These are phyloP conservation scores for Aldabrachelys gigantea DNA, from an alignment of 2,113 vertebrate genomes.

Conservation along the genomic window DNA sequence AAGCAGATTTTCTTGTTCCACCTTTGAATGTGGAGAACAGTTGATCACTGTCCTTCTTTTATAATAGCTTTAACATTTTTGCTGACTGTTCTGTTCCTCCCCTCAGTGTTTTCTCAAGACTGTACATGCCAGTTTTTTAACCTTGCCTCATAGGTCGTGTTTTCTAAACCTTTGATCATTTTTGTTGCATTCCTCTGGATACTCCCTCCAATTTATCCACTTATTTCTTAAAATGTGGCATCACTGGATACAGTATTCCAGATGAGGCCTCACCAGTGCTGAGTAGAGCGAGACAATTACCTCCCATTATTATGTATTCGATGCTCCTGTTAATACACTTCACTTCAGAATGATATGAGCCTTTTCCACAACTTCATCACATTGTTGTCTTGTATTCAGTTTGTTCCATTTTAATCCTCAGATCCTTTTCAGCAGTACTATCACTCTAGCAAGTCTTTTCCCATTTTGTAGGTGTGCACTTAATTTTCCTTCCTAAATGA, in stretches of 20 bases:
- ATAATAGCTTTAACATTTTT: not conserved
- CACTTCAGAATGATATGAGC: not conserved
- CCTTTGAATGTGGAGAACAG: not conserved
- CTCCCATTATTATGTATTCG: not conserved
- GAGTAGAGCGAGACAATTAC: not conserved
- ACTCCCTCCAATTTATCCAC: not conserved
- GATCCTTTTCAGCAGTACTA: not conserved
- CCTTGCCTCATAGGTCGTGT: not conserved
- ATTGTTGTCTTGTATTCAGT: not conserved
- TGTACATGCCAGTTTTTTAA: not conserved
- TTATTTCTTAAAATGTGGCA: not conserved
- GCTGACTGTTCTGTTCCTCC: not conserved
- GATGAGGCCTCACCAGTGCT: not conserved
- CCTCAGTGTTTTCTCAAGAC: not conserved
- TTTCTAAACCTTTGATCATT: not conserved
- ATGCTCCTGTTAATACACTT: not conserved
- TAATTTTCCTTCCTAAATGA: not conserved
- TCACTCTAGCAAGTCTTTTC: not conserved
- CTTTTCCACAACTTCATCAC: not conserved
- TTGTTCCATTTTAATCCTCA: not conserved
- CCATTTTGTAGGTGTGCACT: not conserved
- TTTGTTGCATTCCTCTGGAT: not conserved
- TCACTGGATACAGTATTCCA: not conserved
- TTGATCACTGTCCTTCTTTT: not conserved
- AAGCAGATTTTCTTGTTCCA: not conserved